Evolutionary conservation across 2,888 invertebrate genomes (phyloP).

Genomic region (Volucella inflata): DNA sequence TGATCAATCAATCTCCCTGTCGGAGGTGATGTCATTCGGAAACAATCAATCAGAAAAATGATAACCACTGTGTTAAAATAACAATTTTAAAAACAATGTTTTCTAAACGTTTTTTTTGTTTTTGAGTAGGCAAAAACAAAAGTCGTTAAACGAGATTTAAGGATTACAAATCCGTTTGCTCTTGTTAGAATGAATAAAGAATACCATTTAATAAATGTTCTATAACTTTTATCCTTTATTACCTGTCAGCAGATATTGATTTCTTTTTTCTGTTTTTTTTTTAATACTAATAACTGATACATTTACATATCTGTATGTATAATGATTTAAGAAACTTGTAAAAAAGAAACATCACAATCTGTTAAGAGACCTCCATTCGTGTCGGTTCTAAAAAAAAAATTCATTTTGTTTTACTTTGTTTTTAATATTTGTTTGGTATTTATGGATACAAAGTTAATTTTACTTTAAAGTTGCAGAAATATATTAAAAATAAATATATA

Average conservation of each 20-base stretch:
- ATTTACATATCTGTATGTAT: conserved; percentile 32
- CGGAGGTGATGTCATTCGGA: too few relatives aligned
- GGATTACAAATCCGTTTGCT: too few relatives aligned
- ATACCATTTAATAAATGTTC: conserved; percentile 22
- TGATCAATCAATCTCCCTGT: too few relatives aligned
- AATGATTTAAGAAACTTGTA: conserved; percentile 71
- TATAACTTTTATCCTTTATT: conserved; percentile 67
- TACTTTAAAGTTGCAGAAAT: conserved; percentile 62
- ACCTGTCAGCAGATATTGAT: conserved; percentile 44
- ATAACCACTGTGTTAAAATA: too few relatives aligned
- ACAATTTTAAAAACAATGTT: not conserved
- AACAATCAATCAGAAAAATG: too few relatives aligned
- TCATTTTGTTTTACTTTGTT: conserved; percentile 14
- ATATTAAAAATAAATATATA: conserved; percentile 51
- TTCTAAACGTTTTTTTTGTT: not conserved
- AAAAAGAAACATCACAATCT: conserved; percentile 74
- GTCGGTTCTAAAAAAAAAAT: conserved; percentile 55
- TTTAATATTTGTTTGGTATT: conserved; percentile 28
- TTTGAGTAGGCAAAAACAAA: not conserved
- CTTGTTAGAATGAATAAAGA: not conserved
- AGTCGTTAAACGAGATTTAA: too few relatives aligned
- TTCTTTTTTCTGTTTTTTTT: conserved; percentile 24
- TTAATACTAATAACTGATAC: conserved; percentile 63
- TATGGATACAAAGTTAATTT: conserved; percentile 48
- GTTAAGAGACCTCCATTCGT: conserved; percentile 62